These are phyloP conservation scores for Machaerirhynchus nigripectus DNA, from an alignment of 2,113 vertebrate species.

Conservation along the genomic window DNA sequence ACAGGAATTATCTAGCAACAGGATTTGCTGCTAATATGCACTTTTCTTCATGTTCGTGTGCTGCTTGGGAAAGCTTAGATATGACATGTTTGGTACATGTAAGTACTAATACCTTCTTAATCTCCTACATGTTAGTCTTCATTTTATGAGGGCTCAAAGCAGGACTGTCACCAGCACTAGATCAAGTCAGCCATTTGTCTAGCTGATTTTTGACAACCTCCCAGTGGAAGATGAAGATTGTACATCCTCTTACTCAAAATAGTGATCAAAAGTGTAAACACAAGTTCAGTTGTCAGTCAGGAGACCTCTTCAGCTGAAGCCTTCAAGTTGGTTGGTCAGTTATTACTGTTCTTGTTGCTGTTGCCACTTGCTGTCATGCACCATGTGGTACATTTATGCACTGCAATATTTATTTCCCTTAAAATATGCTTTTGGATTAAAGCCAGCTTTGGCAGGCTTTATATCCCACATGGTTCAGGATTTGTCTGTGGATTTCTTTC, in stretches of 20 bases:
- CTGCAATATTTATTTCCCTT: constrained; percentile 38
- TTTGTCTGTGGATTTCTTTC: constrained; percentile 46
- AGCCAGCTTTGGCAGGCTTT: constrained; percentile 29
- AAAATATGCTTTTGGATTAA: constrained; percentile 3
- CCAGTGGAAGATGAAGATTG: background rate
- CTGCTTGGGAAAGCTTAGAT: background rate
- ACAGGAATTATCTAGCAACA: background rate
- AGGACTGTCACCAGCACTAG: background rate
- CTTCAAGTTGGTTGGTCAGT: background rate
- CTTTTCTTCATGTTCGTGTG: background rate
- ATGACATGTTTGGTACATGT: background rate
- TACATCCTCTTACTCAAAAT: background rate
- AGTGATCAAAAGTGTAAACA: background rate
- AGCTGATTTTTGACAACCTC: background rate
- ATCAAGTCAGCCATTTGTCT: background rate
- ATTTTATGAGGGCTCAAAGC: background rate
- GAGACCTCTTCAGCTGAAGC: background rate
- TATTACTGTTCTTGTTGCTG: background rate
- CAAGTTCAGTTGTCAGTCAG: background rate
- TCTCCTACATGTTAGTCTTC: background rate
- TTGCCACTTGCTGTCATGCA: background rate
- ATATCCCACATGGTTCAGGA: constrained; percentile 11
- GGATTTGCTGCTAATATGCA: background rate
- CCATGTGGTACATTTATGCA: background rate
- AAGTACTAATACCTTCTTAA: background rate